A percentile compares a stretch with the other conserved stretches of the same genome.
Conservation (phyloP, 2,797 vertebrate species). For the Paramormyrops hopkinsi region DNA sequence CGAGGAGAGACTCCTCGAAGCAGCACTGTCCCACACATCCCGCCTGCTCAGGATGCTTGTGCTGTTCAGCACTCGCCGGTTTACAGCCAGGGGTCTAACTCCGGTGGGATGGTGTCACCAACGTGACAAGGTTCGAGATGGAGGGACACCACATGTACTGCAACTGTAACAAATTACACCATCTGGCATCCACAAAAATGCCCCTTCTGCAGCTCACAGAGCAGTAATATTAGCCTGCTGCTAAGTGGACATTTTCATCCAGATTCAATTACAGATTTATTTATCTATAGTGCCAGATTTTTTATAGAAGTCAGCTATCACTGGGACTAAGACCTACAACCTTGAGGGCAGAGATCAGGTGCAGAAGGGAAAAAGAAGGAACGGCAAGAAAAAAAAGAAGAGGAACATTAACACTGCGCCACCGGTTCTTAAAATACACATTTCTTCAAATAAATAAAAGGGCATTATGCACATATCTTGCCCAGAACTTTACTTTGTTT, state of each 20-base stretch:
- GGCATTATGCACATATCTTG: background rate
- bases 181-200: background rate
- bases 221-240: background rate
- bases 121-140: background rate
- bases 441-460: background rate
- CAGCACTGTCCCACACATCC: background rate
- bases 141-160: background rate
- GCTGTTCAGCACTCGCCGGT: background rate
- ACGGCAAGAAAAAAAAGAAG: background rate
- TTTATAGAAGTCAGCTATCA: background rate
- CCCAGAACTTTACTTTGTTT: background rate
- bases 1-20: background rate
- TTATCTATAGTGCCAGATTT: background rate
- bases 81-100: background rate
- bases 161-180: background rate
- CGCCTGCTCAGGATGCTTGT: background rate
- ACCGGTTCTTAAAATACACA: background rate
- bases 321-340: background rate
- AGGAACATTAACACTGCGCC: background rate
- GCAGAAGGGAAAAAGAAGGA: background rate
- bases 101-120: background rate
- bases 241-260: background rate
- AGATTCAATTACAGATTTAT: background rate
- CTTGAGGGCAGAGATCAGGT: background rate
- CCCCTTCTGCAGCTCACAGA: background rate